Evolutionary conservation across 35 echinoderm and acorn worm genomes (phyloP).

Genomic region (Ophioderma brevispina): DNA sequence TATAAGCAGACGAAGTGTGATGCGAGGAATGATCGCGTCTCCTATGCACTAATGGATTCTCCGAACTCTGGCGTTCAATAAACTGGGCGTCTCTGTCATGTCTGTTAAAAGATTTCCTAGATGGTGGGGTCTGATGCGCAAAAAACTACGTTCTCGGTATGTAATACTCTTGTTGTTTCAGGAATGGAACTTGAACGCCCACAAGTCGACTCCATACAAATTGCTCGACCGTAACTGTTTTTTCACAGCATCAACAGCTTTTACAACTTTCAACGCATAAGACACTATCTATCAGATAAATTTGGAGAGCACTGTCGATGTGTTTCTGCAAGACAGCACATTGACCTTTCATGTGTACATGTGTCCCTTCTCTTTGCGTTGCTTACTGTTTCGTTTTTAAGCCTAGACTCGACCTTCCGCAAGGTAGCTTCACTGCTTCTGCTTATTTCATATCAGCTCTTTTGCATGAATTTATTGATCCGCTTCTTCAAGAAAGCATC

Average conservation of each 20-base stretch:
- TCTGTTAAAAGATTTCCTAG: too few species aligned
- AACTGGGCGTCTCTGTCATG: background rate
- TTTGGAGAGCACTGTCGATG: background rate
- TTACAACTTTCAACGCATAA: slow-evolving; percentile 24
- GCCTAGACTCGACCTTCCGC: slow-evolving; percentile 3
- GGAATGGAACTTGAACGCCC: background rate
- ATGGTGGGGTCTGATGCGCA: too few species aligned
- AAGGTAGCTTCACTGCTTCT: background rate
- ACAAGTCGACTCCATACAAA: slow-evolving; percentile 39
- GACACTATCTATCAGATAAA: slow-evolving; percentile 11
- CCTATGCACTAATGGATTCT: background rate
- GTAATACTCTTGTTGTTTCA: background rate
- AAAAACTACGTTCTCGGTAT: background rate
- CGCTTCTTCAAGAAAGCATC: slow-evolving; percentile 33
- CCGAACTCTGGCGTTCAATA: background rate
- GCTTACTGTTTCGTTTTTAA: slow-evolving; percentile 3
- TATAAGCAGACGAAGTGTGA: background rate
- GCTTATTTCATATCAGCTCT: background rate
- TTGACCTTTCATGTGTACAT: slow-evolving; percentile 20
- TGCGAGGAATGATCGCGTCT: background rate
- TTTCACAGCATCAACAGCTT: slow-evolving; percentile 6
- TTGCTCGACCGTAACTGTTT: background rate
- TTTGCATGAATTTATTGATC: background rate
- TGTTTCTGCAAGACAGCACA: slow-evolving; percentile 21
- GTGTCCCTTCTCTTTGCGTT: background rate